Conservation (phyloP, 2,113 vertebrate species). For the Salvelinus alpinus region DNA sequence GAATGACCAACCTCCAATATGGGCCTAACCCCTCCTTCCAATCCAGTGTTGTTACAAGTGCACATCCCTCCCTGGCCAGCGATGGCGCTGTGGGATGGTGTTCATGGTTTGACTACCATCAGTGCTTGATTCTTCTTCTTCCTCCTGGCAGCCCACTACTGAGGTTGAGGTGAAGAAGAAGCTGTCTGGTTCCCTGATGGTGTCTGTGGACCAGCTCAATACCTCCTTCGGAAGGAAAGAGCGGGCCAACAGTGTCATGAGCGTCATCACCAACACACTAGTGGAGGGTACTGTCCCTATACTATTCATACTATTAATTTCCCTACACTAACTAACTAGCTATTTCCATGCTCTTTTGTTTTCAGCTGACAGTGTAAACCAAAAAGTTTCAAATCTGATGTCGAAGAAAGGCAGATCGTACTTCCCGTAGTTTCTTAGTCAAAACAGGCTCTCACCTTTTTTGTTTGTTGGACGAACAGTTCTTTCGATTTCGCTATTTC, state of each 20-base stretch:
- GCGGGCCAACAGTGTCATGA: conserved; percentile 93
- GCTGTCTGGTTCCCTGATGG: conserved; percentile 91
- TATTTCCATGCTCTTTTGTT: neutral
- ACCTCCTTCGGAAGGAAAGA: conserved; percentile 91
- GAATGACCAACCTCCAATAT: conserved; percentile 5
- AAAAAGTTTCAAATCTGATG: neutral
- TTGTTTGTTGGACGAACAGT: no score
- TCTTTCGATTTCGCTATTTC: no score
- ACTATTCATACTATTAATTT: neutral
- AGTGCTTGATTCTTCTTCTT: conserved; percentile 76
- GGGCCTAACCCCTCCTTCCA: conserved; percentile 51
- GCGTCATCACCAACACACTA: conserved; percentile 92
- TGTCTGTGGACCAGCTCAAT: conserved; percentile 95
- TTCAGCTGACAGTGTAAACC: neutral
- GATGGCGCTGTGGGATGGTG: conserved; percentile 71
- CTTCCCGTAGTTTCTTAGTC: no score
- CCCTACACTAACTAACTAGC: neutral
- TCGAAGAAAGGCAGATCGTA: neutral
- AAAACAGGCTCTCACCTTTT: no score
- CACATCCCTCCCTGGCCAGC: conserved; percentile 73
- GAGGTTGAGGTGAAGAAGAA: conserved; percentile 95
- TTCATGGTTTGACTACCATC: conserved; percentile 73
- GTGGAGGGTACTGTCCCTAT: conserved; percentile 81
- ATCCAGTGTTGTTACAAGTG: conserved; percentile 60
- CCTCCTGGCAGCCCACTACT: conserved; percentile 79